Percentiles rank a stretch among this genome's conserved stretches.
Evolutionary conservation across 2,888 invertebrate genomes (phyloP).

Genomic region (Drosophila sordidula): DNA sequence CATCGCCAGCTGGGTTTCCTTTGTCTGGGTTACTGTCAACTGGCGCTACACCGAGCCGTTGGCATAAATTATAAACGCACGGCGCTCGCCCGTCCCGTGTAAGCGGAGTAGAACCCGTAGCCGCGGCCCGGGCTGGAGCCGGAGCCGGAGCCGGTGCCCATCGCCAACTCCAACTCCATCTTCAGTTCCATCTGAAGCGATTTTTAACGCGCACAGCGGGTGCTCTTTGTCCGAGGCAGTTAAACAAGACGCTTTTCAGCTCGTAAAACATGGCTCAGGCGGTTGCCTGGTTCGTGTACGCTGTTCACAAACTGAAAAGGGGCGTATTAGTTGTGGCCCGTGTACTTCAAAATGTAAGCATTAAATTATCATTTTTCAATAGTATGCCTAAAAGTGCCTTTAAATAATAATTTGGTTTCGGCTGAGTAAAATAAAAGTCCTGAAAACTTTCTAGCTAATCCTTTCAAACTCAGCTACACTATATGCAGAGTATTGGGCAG

Average conservation of each 20-base stretch:
- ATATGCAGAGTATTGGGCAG: not conserved
- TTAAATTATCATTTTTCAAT: no score
- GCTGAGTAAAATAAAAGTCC: no score
- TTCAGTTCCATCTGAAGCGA: slow-evolving; percentile 60
- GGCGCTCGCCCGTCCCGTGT: slow-evolving; percentile 54
- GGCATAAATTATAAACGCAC: slow-evolving; percentile 70
- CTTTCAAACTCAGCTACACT: not conserved
- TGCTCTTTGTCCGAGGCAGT: slow-evolving; percentile 75
- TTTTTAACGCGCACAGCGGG: slow-evolving; percentile 77
- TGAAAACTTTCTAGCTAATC: no score
- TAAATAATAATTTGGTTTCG: no score
- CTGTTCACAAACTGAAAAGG: not conserved
- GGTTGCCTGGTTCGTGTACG: slow-evolving; percentile 8
- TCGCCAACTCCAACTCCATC: slow-evolving; percentile 5
- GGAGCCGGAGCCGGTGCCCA: not conserved
- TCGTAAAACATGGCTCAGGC: slow-evolving; percentile 68
- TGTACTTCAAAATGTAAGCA: no score
- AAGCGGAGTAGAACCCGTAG: slow-evolving; percentile 46
- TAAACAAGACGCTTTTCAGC: slow-evolving; percentile 79
- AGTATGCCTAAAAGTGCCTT: no score
- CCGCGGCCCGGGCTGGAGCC: slow-evolving; percentile 4
- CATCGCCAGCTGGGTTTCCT: slow-evolving; percentile 51
- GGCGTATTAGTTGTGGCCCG: not conserved
- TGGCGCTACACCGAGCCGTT: slow-evolving; percentile 63
- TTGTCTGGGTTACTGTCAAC: slow-evolving; percentile 66